These are phyloP conservation scores for Harpalus rubripes DNA, from an alignment of 2,888 invertebrate genomes.

Conservation along the genomic window DNA sequence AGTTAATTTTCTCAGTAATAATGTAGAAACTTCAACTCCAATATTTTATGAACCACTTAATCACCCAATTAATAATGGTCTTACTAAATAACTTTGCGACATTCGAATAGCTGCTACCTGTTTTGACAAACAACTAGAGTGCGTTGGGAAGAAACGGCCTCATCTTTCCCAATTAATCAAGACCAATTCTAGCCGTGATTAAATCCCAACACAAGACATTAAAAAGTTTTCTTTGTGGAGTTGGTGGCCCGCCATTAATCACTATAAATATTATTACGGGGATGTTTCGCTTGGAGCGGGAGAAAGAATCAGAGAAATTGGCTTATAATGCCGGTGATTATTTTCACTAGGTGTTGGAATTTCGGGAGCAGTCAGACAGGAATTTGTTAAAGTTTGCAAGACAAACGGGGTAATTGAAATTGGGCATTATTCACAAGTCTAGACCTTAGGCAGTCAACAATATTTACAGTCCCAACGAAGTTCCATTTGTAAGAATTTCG, in stretches of 20 bases:
- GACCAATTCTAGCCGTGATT: slow-evolving; percentile 63
- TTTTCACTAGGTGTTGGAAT: slow-evolving; percentile 35
- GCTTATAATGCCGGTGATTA: slow-evolving; percentile 32
- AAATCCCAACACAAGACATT: slow-evolving; percentile 66
- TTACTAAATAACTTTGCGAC: not conserved
- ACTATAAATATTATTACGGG: slow-evolving; percentile 65
- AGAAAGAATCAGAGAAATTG: slow-evolving; percentile 37
- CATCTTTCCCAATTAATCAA: slow-evolving; percentile 63
- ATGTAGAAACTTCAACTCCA: too few species aligned
- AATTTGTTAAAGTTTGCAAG: not conserved
- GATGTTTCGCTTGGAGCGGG: slow-evolving; percentile 23
- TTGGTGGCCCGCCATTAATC: slow-evolving; percentile 62
- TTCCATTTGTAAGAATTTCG: too few species aligned
- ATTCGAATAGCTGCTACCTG: not conserved
- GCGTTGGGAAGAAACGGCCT: slow-evolving; percentile 25
- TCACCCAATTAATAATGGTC: too few species aligned
- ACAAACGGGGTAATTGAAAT: not conserved
- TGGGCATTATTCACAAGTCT: not conserved
- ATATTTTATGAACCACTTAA: too few species aligned
- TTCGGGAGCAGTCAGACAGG: not conserved
- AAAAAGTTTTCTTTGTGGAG: slow-evolving; percentile 63
- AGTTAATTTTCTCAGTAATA: too few species aligned
- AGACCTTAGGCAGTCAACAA: not conserved
- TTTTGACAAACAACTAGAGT: not conserved
- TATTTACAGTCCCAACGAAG: not conserved